Percentiles rank a stretch among this genome's conserved stretches.
These are phyloP conservation scores for Drosophila incognita DNA, from an alignment of 2,888 invertebrate genomes.

Conservation along the genomic window DNA sequence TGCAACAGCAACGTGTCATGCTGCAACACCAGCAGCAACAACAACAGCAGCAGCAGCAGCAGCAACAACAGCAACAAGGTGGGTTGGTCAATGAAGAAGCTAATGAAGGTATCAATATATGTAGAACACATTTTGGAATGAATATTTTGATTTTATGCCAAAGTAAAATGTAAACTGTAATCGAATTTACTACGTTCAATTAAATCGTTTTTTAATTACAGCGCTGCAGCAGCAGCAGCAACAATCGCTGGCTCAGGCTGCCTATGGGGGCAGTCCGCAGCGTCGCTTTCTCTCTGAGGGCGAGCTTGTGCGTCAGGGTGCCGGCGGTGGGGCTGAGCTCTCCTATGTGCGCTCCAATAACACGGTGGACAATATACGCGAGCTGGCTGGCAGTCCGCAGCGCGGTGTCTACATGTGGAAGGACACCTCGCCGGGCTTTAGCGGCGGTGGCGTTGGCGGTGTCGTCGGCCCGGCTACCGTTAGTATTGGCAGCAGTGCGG, in stretches of 20 bases:
- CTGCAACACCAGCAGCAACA: constrained; percentile 80
- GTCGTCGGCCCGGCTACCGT: constrained; percentile 59
- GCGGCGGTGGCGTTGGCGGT: constrained; percentile 61
- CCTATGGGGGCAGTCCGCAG: constrained; percentile 88
- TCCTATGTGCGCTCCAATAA: constrained; percentile 90
- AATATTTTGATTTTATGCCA: neutral
- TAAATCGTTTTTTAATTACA: neutral
- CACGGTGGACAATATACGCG: constrained; percentile 94
- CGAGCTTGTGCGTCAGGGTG: constrained; percentile 90
- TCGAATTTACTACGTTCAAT: neutral
- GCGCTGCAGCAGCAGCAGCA: constrained; percentile 64
- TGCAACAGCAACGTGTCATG: constrained; percentile 84
- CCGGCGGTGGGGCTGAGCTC: constrained; percentile 85
- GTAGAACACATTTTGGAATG: too few relatives aligned
- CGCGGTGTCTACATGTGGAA: constrained; percentile 93
- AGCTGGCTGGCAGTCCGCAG: constrained; percentile 94
- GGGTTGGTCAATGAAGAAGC: constrained; percentile 24
- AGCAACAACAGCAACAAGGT: constrained; percentile 74
- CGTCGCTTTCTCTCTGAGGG: constrained; percentile 93
- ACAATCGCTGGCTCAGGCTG: constrained; percentile 68
- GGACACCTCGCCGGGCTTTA: constrained; percentile 89
- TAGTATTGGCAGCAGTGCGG: constrained; percentile 83
- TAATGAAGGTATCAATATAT: neutral
- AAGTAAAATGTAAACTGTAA: neutral
- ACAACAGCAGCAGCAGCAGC: constrained; percentile 76